Evolutionary conservation across 1,140 invertebrate genomes (phyloP).

Genomic region (Latrodectus geometricus): DNA sequence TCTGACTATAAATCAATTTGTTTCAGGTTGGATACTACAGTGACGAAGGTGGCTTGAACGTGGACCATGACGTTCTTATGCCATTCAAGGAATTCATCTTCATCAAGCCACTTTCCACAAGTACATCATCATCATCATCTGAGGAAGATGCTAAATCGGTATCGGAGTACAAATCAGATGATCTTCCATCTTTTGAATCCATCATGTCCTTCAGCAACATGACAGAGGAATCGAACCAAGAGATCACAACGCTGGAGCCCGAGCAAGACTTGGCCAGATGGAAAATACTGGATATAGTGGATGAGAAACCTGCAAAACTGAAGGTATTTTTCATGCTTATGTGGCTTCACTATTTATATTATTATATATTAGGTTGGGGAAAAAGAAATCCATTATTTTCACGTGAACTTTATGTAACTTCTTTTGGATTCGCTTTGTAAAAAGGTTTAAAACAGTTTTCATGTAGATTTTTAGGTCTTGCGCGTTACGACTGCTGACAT

Average conservation of each 20-base stretch:
- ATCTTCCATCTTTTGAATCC: not conserved
- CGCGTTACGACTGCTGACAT: too few species aligned
- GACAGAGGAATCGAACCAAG: not conserved
- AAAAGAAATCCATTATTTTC: too few species aligned
- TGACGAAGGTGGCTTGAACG: conserved; percentile 34
- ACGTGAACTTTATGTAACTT: too few species aligned
- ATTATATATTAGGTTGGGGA: too few species aligned
- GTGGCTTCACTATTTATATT: too few species aligned
- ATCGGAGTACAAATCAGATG: not conserved
- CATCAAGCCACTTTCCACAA: conserved; percentile 4
- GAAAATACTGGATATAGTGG: conserved; percentile 26
- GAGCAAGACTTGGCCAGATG: not conserved
- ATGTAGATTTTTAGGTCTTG: too few species aligned
- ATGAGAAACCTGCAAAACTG: not conserved
- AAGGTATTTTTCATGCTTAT: too few species aligned
- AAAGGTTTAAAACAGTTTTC: too few species aligned
- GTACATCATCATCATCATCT: not conserved
- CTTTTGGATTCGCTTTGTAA: too few species aligned
- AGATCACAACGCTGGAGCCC: not conserved
- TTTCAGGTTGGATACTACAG: conserved; percentile 46
- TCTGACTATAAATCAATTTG: not conserved
- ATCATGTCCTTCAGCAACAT: not conserved
- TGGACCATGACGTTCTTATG: conserved; percentile 22
- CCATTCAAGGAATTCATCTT: conserved; percentile 15
- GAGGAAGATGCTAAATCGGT: not conserved